Base-by-base conservation (phyloP, 2,888 invertebrate species). In the Megamerina dolium region DNA sequence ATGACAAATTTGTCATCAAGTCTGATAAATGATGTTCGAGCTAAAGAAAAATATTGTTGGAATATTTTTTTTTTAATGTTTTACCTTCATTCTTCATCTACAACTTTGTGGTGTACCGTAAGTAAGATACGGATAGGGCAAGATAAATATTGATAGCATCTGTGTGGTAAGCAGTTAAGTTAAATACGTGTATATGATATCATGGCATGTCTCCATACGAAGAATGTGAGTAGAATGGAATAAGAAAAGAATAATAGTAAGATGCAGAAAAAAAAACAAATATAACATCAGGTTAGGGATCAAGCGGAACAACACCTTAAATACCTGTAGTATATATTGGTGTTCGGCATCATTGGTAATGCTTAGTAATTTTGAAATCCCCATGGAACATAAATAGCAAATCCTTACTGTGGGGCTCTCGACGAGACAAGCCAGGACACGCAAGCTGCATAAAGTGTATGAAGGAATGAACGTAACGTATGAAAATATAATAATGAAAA, bases 1-100 rank as follows among this genome's bases (percentile, higher is more conserved):
- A 64, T 64, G 64, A 64, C 64, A 64, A 64, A 64, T 64, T 64
- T 61, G 60, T 61, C 61, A 51, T 59, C 61, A 59, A 57, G 60
- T 54, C 63, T 63, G 64, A 64, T 63, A 64, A 64, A 64, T 64
- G 63, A 60, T 61, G 55, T 56, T 57, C 42, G 46, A 53, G 56
- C 56, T 57, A 42, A 54, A 49, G 58, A 60, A 57, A 59, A 59
- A 61, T 59, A 53, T 37, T 37, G 37, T 37, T 27, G 33, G 27
- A 21, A 19, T 38, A 34, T 38, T 34, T 37, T 19, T n/a, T n/a
- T n/a, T n/a, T n/a, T n/a, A n/a, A n/a, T n/a, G n/a, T n/a, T n/a
- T n/a, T n/a, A n/a, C n/a, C n/a, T n/a, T n/a, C n/a, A n/a, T n/a
- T n/a, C n/a, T 23, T 23, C 10, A 10, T 10, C 23, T 23, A 10